These are phyloP conservation scores for Laothoe populi DNA, from an alignment of 2,888 invertebrate genomes.

Conservation along the genomic window DNA sequence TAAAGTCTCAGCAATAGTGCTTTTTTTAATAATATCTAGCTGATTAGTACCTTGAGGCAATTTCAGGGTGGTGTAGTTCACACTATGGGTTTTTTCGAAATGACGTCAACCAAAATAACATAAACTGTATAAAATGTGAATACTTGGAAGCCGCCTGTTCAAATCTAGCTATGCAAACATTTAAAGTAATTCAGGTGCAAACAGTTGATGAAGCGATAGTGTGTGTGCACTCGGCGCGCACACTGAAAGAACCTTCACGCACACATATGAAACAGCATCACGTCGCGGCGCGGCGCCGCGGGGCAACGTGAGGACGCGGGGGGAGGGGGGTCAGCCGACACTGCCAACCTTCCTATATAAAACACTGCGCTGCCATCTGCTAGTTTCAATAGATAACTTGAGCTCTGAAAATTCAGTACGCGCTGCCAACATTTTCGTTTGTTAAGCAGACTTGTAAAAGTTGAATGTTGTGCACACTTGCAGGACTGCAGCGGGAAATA, in stretches of 20 bases:
- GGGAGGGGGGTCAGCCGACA: constrained; percentile 47
- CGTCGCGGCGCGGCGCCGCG: constrained; percentile 40
- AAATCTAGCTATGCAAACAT: constrained; percentile 48
- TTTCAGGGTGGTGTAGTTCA: neutral
- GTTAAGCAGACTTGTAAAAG: constrained; percentile 56
- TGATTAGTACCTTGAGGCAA: too few relatives aligned
- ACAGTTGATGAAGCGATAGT: constrained; percentile 42
- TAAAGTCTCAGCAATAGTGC: too few relatives aligned
- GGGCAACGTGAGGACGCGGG: constrained; percentile 35
- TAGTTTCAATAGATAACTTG: constrained; percentile 84
- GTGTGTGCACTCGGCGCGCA: constrained; percentile 54
- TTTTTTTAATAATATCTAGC: too few relatives aligned
- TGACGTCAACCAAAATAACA: neutral
- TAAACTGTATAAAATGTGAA: constrained; percentile 35
- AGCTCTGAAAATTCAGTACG: constrained; percentile 75
- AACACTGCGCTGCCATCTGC: constrained; percentile 83
- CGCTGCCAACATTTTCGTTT: constrained; percentile 72
- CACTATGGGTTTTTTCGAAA: neutral
- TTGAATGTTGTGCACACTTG: constrained; percentile 71
- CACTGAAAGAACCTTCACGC: constrained; percentile 43
- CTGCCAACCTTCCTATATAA: constrained; percentile 75
- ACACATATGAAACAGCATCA: constrained; percentile 43
- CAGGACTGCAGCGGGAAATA: constrained; percentile 66
- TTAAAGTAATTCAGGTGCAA: constrained; percentile 57
- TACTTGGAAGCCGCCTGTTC: constrained; percentile 9